Percentiles rank a stretch among this genome's conserved stretches.
Evolutionary conservation across 1,140 invertebrate genomes (phyloP).

Genomic region (Drosophila auraria): DNA sequence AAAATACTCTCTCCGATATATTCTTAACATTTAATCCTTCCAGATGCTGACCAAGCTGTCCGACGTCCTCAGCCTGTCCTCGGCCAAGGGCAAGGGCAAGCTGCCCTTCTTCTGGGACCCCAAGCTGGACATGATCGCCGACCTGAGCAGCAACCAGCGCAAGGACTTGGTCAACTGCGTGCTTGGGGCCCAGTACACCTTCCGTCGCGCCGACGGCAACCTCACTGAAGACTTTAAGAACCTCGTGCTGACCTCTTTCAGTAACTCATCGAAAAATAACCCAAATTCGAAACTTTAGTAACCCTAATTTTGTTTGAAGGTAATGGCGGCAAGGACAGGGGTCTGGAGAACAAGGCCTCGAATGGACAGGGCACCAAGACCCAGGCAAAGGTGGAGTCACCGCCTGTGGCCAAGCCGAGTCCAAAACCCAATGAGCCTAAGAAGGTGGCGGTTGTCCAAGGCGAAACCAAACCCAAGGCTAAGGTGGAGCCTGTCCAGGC

Average conservation of each 20-base stretch:
- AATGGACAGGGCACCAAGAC: slow-evolving; percentile 1
- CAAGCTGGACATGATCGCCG: slow-evolving; percentile 60
- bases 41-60: slow-evolving; percentile 59
- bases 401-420: no score
- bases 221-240: slow-evolving; percentile 24
- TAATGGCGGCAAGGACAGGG: slow-evolving; percentile 12
- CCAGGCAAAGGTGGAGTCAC: no score
- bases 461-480: no score
- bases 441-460: no score
- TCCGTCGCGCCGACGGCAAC: slow-evolving; percentile 35
- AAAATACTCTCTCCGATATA: no score
- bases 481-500: neutral
- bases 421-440: no score
- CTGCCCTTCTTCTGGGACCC: slow-evolving; percentile 68
- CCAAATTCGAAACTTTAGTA: slow-evolving; percentile 2
- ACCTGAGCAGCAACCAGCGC: slow-evolving; percentile 37
- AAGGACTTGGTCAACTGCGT: slow-evolving; percentile 50
- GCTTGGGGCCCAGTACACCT: neutral
- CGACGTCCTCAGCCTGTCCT: slow-evolving; percentile 5
- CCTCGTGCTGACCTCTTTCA: slow-evolving; percentile 24
- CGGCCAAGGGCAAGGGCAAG: slow-evolving; percentile 42
- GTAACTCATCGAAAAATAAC: slow-evolving; percentile 11
- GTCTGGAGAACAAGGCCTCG: slow-evolving; percentile 1
- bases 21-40: neutral
- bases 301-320: slow-evolving; percentile 4